Conservation (phyloP, 2,797 vertebrate species). For the Clarias platycephalus region DNA sequence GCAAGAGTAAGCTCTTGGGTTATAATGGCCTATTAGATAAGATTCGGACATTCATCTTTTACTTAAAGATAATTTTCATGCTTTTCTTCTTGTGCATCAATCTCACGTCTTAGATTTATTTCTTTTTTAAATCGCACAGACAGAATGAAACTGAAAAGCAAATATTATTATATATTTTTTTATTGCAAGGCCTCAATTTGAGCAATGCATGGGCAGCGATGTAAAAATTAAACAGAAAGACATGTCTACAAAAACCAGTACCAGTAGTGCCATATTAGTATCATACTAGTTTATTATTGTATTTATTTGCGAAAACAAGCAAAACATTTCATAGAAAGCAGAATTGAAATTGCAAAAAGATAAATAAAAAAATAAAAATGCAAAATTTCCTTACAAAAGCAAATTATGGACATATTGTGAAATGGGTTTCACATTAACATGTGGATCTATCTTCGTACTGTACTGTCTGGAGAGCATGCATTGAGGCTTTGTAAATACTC, state of each 20-base stretch:
- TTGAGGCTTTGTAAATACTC: neutral
- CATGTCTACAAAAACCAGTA: neutral
- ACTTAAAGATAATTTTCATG: neutral
- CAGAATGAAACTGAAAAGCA: slow-evolving; percentile 2
- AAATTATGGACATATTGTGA: neutral
- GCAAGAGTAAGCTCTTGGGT: slow-evolving; percentile 37
- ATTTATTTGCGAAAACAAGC: neutral
- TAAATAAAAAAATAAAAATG: neutral
- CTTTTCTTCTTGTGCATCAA: slow-evolving; percentile 41
- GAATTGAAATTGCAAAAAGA: neutral
- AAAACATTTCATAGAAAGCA: neutral
- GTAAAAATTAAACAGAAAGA: slow-evolving; percentile 13
- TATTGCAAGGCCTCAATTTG: neutral
- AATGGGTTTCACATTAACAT: neutral
- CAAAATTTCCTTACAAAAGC: neutral
- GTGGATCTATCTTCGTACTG: neutral
- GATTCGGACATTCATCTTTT: slow-evolving; percentile 3
- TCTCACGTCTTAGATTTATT: no score
- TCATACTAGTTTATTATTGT: neutral
- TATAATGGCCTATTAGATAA: neutral
- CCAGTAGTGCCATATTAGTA: neutral
- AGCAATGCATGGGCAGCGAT: neutral
- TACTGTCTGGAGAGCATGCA: neutral
- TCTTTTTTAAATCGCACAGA: slow-evolving; percentile 48
- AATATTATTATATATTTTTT: neutral